Conservation (phyloP, 2,797 vertebrate genomes). For the Dipus sagitta region DNA sequence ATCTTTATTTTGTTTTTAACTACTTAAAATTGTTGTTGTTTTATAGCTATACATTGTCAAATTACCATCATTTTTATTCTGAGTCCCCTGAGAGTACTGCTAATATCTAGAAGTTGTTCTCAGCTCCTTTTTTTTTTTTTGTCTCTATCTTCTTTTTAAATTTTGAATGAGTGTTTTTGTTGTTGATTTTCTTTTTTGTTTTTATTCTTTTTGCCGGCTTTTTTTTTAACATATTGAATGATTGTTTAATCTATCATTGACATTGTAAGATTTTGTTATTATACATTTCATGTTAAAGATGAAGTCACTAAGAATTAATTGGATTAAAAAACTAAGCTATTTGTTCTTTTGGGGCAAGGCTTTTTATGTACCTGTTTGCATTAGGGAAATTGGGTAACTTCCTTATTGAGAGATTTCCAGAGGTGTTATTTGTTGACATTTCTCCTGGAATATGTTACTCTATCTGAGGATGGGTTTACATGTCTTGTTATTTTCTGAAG, state of each 20-base stretch:
- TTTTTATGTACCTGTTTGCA: not conserved
- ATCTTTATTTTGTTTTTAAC: not conserved
- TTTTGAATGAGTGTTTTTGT: not conserved
- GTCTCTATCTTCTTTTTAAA: not conserved
- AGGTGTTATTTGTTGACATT: not conserved
- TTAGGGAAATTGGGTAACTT: not conserved
- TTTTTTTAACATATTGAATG: not conserved
- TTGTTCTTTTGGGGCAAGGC: not conserved
- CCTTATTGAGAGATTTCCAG: not conserved
- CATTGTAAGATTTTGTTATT: not conserved
- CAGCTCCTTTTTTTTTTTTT: not conserved
- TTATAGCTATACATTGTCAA: not conserved
- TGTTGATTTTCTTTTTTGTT: not conserved
- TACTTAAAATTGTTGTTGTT: not conserved
- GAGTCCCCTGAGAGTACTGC: not conserved
- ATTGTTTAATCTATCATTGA: not conserved
- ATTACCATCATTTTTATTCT: not conserved
- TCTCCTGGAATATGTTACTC: not conserved
- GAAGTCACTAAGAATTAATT: not conserved
- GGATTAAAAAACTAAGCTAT: not conserved
- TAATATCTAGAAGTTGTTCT: constrained; percentile 9
- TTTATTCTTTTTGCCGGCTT: not conserved
- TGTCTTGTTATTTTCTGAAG: not conserved
- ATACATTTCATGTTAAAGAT: not conserved
- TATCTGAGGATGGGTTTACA: not conserved